Evolutionary conservation across 2,888 invertebrate species (phyloP), one percentile per base, ranked within the genome.

Genomic region (Drosophila leonis): DNA sequence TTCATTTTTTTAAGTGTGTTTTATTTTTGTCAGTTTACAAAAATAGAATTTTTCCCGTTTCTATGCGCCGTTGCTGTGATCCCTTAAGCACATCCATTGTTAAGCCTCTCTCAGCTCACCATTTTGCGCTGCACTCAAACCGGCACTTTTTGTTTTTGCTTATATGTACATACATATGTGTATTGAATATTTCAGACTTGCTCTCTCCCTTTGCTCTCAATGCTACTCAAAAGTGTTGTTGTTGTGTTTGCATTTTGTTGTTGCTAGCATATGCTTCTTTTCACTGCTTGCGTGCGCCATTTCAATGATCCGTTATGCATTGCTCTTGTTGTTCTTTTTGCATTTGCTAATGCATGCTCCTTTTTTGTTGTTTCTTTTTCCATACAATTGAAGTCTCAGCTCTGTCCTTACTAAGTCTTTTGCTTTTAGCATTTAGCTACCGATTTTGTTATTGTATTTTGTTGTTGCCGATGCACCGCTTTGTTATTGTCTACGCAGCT

Each of bases 221-320:
- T 48, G 29, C n/a, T 1, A 29, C 9, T 9, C 8, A 46, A 8
- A 7, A 8, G 6, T 24, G 9, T n/a, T 49, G 31, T 13, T 35
- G 35, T 15, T 10, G 8, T 7, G 33, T 8, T 33, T 33, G 33
- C 13, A 35, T 35, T 35, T 35, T 39, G n/a, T 49, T 49, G 13
- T 33, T 49, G 29, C 31, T 18, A 7, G 29, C 20, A 42, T 3
- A 18, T 42, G 9, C 12, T 12, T 48, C n/a, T n/a, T 48, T 29
- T 29, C 29, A 6, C 10, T 31, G 12, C 12, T 49, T 18, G 18
- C 12, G 1, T 18, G 8, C 27, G 18, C 27, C 39, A 13, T 29
- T 39, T 39, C 8, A 6, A 29, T 54, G 39, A 54, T 54, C 54
- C 54, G 54, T 42, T 56, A 33, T 42, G 42, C 31, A 3, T 10